These are phyloP conservation scores for Albula glossodonta DNA, from an alignment of 2,113 vertebrate species.

Conservation along the genomic window DNA sequence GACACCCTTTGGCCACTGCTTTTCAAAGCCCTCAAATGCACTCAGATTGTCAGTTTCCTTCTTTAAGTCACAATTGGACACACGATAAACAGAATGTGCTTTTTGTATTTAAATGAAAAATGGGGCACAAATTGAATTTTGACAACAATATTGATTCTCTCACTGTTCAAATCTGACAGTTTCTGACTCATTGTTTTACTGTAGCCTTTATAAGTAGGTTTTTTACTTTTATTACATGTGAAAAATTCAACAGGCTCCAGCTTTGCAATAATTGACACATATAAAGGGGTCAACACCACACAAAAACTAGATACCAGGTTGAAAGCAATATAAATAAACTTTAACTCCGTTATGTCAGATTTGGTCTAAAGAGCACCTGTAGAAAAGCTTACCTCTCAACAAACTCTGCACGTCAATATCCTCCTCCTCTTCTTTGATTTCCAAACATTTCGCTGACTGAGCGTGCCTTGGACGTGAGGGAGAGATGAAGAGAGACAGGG, in stretches of 20 bases:
- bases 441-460: slow-evolving; percentile 68
- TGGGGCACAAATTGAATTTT: too few species aligned
- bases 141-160: too few species aligned
- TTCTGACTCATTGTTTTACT: neutral
- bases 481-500: slow-evolving; percentile 40
- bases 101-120: neutral
- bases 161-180: too few species aligned
- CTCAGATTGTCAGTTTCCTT: too few species aligned
- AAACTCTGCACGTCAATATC: slow-evolving; percentile 53
- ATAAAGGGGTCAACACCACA: neutral
- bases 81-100: neutral
- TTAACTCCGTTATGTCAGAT: too few species aligned
- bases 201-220: too few species aligned
- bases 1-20: neutral
- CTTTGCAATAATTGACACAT: neutral
- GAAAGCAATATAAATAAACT: too few species aligned
- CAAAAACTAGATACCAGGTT: too few species aligned
- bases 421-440: slow-evolving; percentile 71
- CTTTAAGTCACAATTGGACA: too few species aligned
- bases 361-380: too few species aligned
- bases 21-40: neutral
- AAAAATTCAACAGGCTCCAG: neutral
- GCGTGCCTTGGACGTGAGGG: slow-evolving; percentile 53
- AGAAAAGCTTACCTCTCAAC: slow-evolving; percentile 52
- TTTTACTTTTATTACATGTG: too few species aligned